These are phyloP conservation scores for Pyrrhia umbra DNA, from an alignment of 2,888 invertebrate species.

Conservation along the genomic window DNA sequence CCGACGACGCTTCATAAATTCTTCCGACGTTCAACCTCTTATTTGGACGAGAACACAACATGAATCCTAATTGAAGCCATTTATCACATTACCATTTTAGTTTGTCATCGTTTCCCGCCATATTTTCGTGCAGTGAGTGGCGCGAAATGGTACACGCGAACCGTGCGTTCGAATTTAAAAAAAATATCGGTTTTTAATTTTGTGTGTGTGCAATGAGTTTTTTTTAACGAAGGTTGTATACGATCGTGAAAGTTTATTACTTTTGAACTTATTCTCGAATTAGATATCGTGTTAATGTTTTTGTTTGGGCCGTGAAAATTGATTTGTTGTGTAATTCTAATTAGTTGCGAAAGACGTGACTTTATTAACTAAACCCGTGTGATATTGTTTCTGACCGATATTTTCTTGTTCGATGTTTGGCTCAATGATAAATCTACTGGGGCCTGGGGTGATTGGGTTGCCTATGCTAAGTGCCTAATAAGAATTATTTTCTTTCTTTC, in stretches of 20 bases:
- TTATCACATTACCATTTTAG: constrained; percentile 74
- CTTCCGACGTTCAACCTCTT: constrained; percentile 62
- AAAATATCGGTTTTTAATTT: constrained; percentile 28
- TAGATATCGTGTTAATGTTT: constrained; percentile 5
- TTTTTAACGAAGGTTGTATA: constrained; percentile 31
- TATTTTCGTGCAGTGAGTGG: constrained; percentile 68
- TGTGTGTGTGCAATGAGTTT: constrained; percentile 20
- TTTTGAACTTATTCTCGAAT: constrained; percentile 25
- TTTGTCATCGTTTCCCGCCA: constrained; percentile 71
- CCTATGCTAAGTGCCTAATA: no score
- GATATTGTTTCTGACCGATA: constrained; percentile 69
- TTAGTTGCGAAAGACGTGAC: constrained; percentile 30
- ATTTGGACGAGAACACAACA: constrained; percentile 76
- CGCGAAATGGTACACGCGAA: constrained; percentile 75
- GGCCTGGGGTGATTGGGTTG: no score
- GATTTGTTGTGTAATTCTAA: constrained; percentile 14
- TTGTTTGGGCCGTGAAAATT: constrained; percentile 17
- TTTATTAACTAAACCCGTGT: constrained; percentile 12
- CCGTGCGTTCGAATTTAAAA: constrained; percentile 70
- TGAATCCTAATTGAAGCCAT: constrained; percentile 78
- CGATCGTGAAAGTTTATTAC: constrained; percentile 33
- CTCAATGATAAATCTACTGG: background rate
- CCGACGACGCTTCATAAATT: constrained; percentile 66
- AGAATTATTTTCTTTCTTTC: no score
- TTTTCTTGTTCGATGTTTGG: constrained; percentile 17